Percentiles rank a stretch among this genome's conserved stretches.
Conservation (phyloP, 2,888 invertebrate genomes). For the Anarsia innoxiella region DNA sequence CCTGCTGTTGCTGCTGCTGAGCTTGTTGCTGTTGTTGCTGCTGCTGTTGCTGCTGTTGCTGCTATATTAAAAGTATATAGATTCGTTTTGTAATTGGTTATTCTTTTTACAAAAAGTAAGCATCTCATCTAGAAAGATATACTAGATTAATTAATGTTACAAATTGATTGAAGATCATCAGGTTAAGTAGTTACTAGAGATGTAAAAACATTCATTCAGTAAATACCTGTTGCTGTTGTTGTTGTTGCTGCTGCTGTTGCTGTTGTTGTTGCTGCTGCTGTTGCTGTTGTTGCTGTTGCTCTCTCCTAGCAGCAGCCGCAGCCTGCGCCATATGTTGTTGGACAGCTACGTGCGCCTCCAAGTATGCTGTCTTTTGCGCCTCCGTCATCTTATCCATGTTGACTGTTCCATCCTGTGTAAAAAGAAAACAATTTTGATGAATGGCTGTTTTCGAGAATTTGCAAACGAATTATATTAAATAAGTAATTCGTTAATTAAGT, state of each 20-base stretch:
- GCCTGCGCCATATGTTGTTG: slow-evolving; percentile 87
- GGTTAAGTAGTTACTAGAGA: too few species aligned
- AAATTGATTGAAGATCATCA: too few species aligned
- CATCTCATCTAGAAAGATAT: too few species aligned
- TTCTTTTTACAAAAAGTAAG: too few species aligned
- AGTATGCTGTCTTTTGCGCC: slow-evolving; percentile 82
- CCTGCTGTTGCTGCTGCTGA: slow-evolving; percentile 38
- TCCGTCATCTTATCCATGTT: slow-evolving; percentile 87
- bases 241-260: slow-evolving; percentile 36
- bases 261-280: slow-evolving; percentile 58
- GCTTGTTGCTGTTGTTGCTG: slow-evolving; percentile 49
- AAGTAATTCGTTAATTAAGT: too few species aligned
- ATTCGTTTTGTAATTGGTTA: too few species aligned
- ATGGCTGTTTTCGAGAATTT: too few species aligned
- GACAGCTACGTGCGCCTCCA: slow-evolving; percentile 84
- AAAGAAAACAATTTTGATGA: neutral
- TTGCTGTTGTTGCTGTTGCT: slow-evolving; percentile 49
- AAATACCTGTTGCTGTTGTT: slow-evolving; percentile 57
- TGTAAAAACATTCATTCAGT: too few species aligned
- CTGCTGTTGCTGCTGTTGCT: slow-evolving; percentile 45
- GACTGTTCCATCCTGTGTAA: slow-evolving; percentile 76
- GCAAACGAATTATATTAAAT: too few species aligned
- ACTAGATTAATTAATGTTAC: too few species aligned
- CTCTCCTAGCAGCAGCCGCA: slow-evolving; percentile 71
- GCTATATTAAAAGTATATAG: too few species aligned